phyloP scores from a whole-genome alignment of 2,797 vertebrate genomes.

The Coluber constrictor region DNA sequence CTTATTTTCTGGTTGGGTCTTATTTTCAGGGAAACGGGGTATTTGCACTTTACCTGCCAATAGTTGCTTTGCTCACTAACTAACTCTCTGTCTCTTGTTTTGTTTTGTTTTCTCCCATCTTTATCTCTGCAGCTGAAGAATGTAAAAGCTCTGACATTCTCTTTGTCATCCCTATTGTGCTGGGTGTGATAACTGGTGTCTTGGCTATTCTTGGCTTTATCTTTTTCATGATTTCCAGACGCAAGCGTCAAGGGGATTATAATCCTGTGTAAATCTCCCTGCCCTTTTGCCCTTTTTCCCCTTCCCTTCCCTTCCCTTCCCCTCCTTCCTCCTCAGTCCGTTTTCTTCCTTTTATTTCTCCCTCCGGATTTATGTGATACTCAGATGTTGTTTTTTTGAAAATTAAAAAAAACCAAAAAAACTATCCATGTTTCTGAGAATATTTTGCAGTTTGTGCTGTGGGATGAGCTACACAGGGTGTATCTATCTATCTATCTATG shows the following conservation, averaged over 20 bases:
- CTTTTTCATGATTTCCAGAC: conserved; percentile 93
- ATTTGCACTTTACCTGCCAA: conserved; percentile 40
- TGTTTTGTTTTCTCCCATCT: conserved; percentile 38
- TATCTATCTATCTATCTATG: too few species aligned
- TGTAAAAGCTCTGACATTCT: conserved; percentile 97
- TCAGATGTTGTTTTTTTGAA: conserved; percentile 37
- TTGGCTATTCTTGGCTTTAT: conserved; percentile 95
- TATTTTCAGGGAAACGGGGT: too few species aligned
- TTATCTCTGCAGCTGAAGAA: conserved; percentile 89
- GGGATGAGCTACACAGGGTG: not conserved
- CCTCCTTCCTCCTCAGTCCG: not conserved
- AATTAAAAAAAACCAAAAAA: conserved; percentile 14
- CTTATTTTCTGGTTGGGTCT: too few species aligned
- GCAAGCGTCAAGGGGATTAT: conserved; percentile 94
- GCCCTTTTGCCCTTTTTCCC: not conserved
- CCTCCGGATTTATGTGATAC: conserved; percentile 30
- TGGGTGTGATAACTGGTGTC: conserved; percentile 92
- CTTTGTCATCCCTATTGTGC: conserved; percentile 94
- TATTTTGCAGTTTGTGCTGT: not conserved
- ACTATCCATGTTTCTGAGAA: not conserved
- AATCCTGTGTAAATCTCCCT: conserved; percentile 85
- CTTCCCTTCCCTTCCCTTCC: not conserved
- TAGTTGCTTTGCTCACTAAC: conserved; percentile 64
- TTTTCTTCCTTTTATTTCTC: conserved; percentile 6
- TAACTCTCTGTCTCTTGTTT: conserved; percentile 66